phyloP scores from a whole-genome alignment of 2,888 invertebrate genomes.

The Tetragonula carbonaria region DNA sequence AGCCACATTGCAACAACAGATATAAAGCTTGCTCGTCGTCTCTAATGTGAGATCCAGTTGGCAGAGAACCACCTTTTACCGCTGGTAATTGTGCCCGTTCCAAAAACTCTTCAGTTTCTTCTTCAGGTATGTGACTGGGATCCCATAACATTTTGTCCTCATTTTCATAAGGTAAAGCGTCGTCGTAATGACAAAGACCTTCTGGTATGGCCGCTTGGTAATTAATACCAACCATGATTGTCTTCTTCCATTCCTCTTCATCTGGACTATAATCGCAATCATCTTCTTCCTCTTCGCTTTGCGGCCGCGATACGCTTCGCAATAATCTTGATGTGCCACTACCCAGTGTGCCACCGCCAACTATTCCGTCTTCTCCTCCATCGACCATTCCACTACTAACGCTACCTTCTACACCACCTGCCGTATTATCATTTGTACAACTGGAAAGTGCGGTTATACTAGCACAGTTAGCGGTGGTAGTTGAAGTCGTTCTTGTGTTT shows the following conservation, averaged over 20 bases:
- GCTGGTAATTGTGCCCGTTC: conserved; percentile 85
- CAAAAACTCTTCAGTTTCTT: conserved; percentile 92
- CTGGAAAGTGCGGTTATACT: conserved; percentile 45
- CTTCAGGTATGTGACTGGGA: conserved; percentile 90
- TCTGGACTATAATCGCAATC: conserved; percentile 93
- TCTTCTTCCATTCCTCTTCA: conserved; percentile 96
- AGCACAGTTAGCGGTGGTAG: conserved; percentile 37
- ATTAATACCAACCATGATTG: conserved; percentile 97
- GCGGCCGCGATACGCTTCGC: conserved; percentile 88
- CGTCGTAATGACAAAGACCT: conserved; percentile 95
- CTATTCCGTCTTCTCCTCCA: conserved; percentile 71
- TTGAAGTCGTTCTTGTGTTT: conserved; percentile 47
- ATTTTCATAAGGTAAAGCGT: conserved; percentile 97
- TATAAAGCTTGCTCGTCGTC: conserved; percentile 96
- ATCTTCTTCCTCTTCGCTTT: conserved; percentile 92
- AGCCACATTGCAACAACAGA: conserved; percentile 95
- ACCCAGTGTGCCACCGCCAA: conserved; percentile 70
- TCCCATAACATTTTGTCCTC: conserved; percentile 98
- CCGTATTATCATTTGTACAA: conserved; percentile 48
- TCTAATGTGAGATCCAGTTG: conserved; percentile 90
- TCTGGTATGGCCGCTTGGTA: conserved; percentile 97
- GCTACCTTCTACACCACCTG: conserved; percentile 47
- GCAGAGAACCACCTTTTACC: conserved; percentile 85
- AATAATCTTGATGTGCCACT: conserved; percentile 81
- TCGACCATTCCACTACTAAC: conserved; percentile 57